These are phyloP conservation scores for Micropoecilia bifurca DNA, from an alignment of 2,797 vertebrate genomes.

Conservation along the genomic window DNA sequence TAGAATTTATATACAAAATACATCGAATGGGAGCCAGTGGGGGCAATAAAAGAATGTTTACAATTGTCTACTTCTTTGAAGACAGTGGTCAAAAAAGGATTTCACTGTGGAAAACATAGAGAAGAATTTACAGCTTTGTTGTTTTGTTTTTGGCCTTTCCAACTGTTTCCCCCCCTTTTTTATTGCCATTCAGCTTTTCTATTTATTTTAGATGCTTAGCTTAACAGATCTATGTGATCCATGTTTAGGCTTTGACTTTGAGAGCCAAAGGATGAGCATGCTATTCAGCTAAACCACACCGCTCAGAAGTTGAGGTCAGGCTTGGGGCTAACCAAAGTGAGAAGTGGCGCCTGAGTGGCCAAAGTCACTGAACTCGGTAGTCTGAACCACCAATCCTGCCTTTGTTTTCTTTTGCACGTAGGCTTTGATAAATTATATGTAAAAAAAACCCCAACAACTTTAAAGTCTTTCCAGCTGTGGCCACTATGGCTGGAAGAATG, in stretches of 20 bases:
- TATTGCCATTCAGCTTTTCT: neutral
- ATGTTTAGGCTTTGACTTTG: conserved; percentile 31
- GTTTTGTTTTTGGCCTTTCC: neutral
- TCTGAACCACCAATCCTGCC: conserved; percentile 33
- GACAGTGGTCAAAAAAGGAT: neutral
- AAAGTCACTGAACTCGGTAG: conserved; percentile 49
- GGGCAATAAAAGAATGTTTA: neutral
- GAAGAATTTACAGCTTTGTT: neutral
- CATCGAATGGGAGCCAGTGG: neutral
- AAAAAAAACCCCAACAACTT: conserved; percentile 5
- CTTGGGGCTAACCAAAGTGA: conserved; percentile 45
- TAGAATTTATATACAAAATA: neutral
- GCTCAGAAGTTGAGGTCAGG: conserved; percentile 55
- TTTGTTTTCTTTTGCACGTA: neutral
- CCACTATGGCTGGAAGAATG: neutral
- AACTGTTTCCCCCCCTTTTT: neutral
- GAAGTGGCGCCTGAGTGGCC: conserved; percentile 53
- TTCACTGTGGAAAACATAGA: neutral
- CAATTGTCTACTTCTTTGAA: neutral
- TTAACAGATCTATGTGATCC: conserved; percentile 48
- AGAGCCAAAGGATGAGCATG: conserved; percentile 40
- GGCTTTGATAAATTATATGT: conserved; percentile 6
- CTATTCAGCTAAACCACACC: conserved; percentile 51
- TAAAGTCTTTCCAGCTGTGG: neutral
- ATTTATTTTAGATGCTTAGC: conserved; percentile 17